A percentile compares a stretch with the other conserved stretches of the same genome.
Conservation (phyloP, 2,888 invertebrate genomes). For the Nematopogon swammerdamellus region DNA sequence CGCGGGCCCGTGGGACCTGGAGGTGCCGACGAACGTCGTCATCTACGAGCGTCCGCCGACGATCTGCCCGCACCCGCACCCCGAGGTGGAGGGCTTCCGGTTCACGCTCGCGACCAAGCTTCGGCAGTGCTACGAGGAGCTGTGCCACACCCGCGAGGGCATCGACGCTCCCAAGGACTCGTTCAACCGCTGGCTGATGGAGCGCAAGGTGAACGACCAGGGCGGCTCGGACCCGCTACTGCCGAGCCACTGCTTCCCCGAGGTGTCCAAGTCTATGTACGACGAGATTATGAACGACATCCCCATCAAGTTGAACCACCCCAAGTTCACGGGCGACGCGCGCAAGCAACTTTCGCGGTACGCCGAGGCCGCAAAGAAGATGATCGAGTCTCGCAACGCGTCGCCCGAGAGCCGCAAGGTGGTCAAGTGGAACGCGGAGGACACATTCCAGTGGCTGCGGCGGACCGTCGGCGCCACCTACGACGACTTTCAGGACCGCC, state of each 20-base stretch:
- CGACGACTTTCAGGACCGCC: constrained; percentile 86
- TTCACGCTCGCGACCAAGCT: constrained; percentile 80
- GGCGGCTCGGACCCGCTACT: constrained; percentile 86
- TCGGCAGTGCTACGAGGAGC: constrained; percentile 88
- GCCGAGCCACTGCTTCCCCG: constrained; percentile 88
- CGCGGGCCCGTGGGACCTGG: constrained; percentile 93
- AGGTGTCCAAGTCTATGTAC: constrained; percentile 93
- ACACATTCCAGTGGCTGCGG: constrained; percentile 94
- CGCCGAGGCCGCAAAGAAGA: constrained; percentile 95
- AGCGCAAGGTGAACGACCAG: constrained; percentile 86
- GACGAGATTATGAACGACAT: constrained; percentile 98
- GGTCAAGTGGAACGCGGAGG: constrained; percentile 98
- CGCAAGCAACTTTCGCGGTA: constrained; percentile 90
- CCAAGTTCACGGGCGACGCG: constrained; percentile 94
- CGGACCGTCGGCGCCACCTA: constrained; percentile 91
- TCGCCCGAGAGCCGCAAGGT: constrained; percentile 93
- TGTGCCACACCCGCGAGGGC: constrained; percentile 88
- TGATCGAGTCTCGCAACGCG: constrained; percentile 91
- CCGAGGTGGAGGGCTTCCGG: constrained; percentile 87
- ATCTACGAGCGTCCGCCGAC: constrained; percentile 85
- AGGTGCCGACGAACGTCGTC: constrained; percentile 88
- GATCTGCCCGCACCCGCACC: constrained; percentile 87
- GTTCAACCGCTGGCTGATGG: constrained; percentile 95
- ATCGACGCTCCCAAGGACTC: constrained; percentile 97
- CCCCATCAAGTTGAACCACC: constrained; percentile 92